Base-by-base conservation (phyloP, 2,113 vertebrate species). In the Brachyhypopomus occidentalis region DNA sequence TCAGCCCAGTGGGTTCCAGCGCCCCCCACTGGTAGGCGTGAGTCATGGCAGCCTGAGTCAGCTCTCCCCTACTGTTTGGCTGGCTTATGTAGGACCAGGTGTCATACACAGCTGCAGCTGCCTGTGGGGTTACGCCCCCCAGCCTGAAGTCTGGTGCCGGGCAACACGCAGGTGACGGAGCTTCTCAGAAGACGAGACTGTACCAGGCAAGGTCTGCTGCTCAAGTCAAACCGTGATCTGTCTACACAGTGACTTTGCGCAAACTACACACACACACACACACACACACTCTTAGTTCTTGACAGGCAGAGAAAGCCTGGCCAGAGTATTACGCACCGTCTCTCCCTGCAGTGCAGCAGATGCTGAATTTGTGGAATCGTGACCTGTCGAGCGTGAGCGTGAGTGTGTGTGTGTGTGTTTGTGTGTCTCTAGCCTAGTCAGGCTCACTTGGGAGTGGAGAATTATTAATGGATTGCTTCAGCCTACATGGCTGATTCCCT, bases 401-500 rank as follows among this genome's bases (percentile, higher is more conserved):
- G 55, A 36, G 63, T 17, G 74, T 34, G 34, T 58, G 30, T 71
- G 75, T 84, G 83, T 60, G 83, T 78, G 59, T 82, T 79, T 72
- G 78, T 73, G 74, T 84, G 83, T 72, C 6, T 58, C 30, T 56
- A 7, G 41, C 63, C 23, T 87, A 87, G 89, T 92, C 86, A 56
- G 88, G 84, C 83, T 90, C 78, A 85, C 86, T 88, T 88, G 84
- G 90, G 86, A 89, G 89, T 67, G 5, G 87, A 69, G 80, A 83
- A 84, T 87, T 84, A 90, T 88, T 80, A 82, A 90, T 81, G 48
- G 36, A 52, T 52, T 81, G 86, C 30, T 38, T 84, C 79, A 87
- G 85, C 87, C 86, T 85, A 89, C 88, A 85, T 86, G 80, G 89
- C 91, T 88, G 88, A 91, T 85, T 92, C 90, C 89, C 88, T 87